phyloP scores from a whole-genome alignment of 2,888 invertebrate genomes.

The Mechanitis messenoides region DNA sequence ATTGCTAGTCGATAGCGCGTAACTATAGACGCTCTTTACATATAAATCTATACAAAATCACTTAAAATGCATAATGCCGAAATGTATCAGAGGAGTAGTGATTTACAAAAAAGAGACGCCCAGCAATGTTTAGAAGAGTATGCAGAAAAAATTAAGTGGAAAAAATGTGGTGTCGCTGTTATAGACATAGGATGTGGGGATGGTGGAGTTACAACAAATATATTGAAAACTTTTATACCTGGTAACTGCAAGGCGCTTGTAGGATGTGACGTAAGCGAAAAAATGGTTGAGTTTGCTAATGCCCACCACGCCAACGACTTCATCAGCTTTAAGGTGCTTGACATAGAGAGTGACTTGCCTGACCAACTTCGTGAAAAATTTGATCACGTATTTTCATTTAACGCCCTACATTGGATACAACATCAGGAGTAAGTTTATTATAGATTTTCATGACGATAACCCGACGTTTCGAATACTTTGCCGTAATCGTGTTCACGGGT shows the following conservation, averaged over 20 bases:
- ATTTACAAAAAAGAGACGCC: slow-evolving; percentile 78
- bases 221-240: slow-evolving; percentile 78
- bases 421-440: slow-evolving; percentile 78
- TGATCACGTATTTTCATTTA: slow-evolving; percentile 85
- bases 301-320: slow-evolving; percentile 62
- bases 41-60: slow-evolving; percentile 22
- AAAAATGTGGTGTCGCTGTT: slow-evolving; percentile 54
- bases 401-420: slow-evolving; percentile 87
- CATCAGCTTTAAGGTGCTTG: slow-evolving; percentile 70
- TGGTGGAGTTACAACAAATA: slow-evolving; percentile 80
- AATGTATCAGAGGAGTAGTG: slow-evolving; percentile 81
- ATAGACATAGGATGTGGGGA: slow-evolving; percentile 86
- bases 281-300: slow-evolving; percentile 82
- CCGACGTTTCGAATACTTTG: too few species aligned
- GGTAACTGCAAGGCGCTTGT: slow-evolving; percentile 66
- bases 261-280: slow-evolving; percentile 82
- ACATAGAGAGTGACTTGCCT: slow-evolving; percentile 76
- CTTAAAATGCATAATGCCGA: slow-evolving; percentile 77
- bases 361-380: slow-evolving; percentile 69
- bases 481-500: too few species aligned
- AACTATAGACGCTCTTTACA: too few species aligned
- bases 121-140: slow-evolving; percentile 80
- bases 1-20: too few species aligned
- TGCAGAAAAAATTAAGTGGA: slow-evolving; percentile 75
- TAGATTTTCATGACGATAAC: background rate